Base-by-base conservation (phyloP, 1,140 invertebrate genomes). In the Heliconius congener region DNA sequence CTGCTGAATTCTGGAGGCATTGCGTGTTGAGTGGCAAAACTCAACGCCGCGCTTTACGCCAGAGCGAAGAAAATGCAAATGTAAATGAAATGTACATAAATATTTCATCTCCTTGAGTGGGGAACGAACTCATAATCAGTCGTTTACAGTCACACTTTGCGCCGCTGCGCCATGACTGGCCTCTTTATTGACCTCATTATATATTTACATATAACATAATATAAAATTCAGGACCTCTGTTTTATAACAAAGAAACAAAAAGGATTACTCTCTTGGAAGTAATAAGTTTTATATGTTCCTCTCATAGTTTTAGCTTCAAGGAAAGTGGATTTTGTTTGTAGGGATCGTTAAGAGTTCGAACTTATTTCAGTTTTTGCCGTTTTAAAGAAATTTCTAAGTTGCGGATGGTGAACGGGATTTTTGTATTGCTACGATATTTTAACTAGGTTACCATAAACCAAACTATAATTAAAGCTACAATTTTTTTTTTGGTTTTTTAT, bases 261-360 rank as follows among this genome's bases (percentile, higher is more conserved):
- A 89, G 81, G 87, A 89, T 90, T 91, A 78, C 88, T 88, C 88
- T 87, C 88, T 90, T 87, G 86, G 87, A 91, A 91, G 80, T 90
- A 90, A 84, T 82, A 86, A 87, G 87, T 90, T 90, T 89, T 88
- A 87, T 90, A 88, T 89, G 90, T 87, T 87, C 88, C 76, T 85
- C 88, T 91, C 89, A 86, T 88, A 85, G 88, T 87, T 87, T 83
- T 80, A 78, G 73, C 86, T 88, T 90, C 89, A 83, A 88, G 87
- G 85, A 84, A 90, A 91, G 84, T 87, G 74, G 84, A 81, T 84
- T 88, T 90, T 90, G 86, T 90, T 90, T 86, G 87, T 76, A 76
- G 8, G 74, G 30, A 70, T 70, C 60, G 74, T 66, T 57, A 76
- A 46, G 77, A 75, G 81, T 83, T 79, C 73, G 81, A 78, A 70